Evolutionary conservation across 2,797 vertebrate species (phyloP).

Genomic region (Danio albolineatus): DNA sequence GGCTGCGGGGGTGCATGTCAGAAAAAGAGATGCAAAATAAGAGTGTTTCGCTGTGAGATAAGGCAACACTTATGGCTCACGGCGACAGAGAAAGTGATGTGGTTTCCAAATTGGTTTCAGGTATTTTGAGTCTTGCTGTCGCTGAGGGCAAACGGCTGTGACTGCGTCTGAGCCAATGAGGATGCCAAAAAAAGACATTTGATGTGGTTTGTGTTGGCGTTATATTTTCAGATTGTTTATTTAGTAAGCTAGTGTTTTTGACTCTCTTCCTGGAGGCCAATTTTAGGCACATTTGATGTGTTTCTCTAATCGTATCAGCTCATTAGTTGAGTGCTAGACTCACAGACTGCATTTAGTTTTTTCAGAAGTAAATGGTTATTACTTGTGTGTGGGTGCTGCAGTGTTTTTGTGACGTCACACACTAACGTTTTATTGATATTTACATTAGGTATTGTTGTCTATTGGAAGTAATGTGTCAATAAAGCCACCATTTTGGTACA

Average conservation of each 20-base stretch:
- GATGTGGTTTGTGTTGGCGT: neutral
- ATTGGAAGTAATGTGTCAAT: no score
- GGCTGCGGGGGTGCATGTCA: neutral
- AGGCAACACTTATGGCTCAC: neutral
- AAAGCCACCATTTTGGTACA: no score
- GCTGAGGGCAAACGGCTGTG: neutral
- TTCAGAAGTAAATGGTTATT: neutral
- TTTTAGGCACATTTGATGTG: neutral
- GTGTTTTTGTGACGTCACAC: neutral
- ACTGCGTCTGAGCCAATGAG: neutral
- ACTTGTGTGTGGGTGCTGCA: neutral
- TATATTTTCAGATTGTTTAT: neutral
- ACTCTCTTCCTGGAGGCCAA: neutral
- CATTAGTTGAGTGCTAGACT: neutral
- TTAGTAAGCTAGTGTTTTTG: neutral
- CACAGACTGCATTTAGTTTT: neutral
- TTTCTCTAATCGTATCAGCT: neutral
- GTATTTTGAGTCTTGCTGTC: neutral
- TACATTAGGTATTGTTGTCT: no score
- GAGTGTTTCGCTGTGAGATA: neutral
- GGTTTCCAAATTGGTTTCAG: slow-evolving; percentile 11
- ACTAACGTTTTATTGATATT: no score
- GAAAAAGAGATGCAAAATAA: neutral
- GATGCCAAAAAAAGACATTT: neutral
- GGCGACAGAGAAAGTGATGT: neutral